Base-by-base conservation (phyloP, 2,113 vertebrate genomes). In the Semnopithecus entellus region DNA sequence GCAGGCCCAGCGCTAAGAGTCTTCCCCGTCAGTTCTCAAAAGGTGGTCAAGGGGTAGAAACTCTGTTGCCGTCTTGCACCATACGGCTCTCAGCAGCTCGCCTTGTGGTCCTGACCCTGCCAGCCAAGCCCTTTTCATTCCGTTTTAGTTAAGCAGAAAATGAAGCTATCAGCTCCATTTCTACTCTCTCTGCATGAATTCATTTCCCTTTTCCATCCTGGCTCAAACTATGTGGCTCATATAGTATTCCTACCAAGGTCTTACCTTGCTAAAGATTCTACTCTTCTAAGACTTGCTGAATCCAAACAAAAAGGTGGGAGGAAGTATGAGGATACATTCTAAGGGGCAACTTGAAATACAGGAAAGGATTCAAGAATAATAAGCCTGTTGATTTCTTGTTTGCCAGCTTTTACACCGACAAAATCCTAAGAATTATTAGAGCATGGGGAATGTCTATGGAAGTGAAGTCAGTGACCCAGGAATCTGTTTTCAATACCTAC, bases 191-290 rank as follows among this genome's bases (percentile, higher is more conserved):
- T 88, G 97, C 96, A 91, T 32, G 97, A 98, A 40, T 96, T 96
- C 97, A 93, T 94, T 98, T 98, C 95, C 98, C 97, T 98, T 98
- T 98, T 96, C 98, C 97, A 97, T 92, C 98, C 94, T 98, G 98
- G 97, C 98, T 98, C 98, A 96, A 98, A 98, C 94, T 94, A 95
- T 94, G 93, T 92, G 94, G 97, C 93, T 98, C 97, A 96, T 91
- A 91, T 84, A 98, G 97, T 98, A 98, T 96, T 94, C 98, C 97
- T 79, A 96, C 96, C 79, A 95, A 97, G 97, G 92, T 97, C 98
- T 91, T 97, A 98, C 97, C 95, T 98, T 95, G 38, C 97, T 97
- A 91, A 97, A 82, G 40, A 91, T 81, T 97, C 88, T 96, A 97
- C 82, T 91, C 50, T 94, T 97, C 94, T 88, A 94, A 96, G 97